phyloP scores from a whole-genome alignment of 2,113 vertebrate species.

The Prietella phreatophila region DNA sequence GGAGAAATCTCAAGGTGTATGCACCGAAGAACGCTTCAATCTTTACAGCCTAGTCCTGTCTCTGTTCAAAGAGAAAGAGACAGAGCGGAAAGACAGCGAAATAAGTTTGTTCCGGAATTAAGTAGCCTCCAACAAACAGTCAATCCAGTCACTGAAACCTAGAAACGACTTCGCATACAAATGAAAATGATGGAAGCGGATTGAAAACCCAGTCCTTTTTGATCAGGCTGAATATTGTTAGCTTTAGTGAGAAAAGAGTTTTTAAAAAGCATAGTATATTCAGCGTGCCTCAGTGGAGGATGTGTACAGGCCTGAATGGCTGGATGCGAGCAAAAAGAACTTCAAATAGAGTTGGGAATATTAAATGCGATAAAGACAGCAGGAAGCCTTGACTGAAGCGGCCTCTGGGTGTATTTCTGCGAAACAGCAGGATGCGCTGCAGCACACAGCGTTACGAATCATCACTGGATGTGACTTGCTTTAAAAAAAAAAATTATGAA shows the following conservation, averaged over 20 bases:
- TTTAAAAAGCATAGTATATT: not conserved
- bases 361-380: conserved; percentile 45
- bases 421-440: conserved; percentile 29
- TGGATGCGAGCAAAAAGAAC: conserved; percentile 31
- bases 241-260: not conserved
- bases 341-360: conserved; percentile 44
- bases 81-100: not conserved
- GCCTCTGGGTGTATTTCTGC: conserved; percentile 30
- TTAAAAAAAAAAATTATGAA: not conserved
- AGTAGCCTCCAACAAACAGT: conserved; percentile 45
- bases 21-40: conserved; percentile 51
- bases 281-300: conserved; percentile 14
- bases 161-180: conserved; percentile 67
- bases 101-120: conserved; percentile 52
- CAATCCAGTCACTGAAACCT: conserved; percentile 58
- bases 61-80: conserved; percentile 35
- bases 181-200: conserved; percentile 57
- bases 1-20: conserved; percentile 26
- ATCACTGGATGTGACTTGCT: conserved; percentile 11
- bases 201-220: conserved; percentile 29
- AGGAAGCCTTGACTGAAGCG: conserved; percentile 36
- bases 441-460: conserved; percentile 2
- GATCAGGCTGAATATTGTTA: conserved; percentile 28
- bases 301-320: conserved; percentile 11
- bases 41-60: conserved; percentile 49